A percentile compares a stretch with the other conserved stretches of the same genome.
Evolutionary conservation across 2,113 vertebrate species (phyloP).

Genomic region (Brachyhypopomus occidentalis): DNA sequence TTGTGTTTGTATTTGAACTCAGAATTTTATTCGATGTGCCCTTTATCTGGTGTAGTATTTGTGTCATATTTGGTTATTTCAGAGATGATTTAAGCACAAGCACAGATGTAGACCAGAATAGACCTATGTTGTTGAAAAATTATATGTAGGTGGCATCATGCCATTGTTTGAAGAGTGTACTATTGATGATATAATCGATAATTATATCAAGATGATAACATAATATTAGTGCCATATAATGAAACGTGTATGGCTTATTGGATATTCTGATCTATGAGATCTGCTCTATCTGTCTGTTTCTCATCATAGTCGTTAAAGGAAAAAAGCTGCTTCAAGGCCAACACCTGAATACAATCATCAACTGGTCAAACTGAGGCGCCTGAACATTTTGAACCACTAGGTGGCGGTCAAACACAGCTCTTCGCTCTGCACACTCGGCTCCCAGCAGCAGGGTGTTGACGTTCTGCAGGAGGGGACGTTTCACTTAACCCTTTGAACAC

Average conservation of each 20-base stretch:
- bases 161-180: background rate
- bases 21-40: too few relatives aligned
- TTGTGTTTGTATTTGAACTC: too few relatives aligned
- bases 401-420: constrained; percentile 83
- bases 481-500: constrained; percentile 59
- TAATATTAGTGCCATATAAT: constrained; percentile 18
- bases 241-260: background rate
- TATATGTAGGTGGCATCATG: too few relatives aligned
- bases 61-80: too few relatives aligned
- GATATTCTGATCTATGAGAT: background rate
- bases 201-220: background rate
- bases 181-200: background rate
- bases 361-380: background rate
- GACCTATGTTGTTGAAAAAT: too few relatives aligned
- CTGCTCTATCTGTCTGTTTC: constrained; percentile 1
- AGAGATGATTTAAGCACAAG: too few relatives aligned
- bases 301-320: constrained; percentile 6
- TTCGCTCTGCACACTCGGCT: constrained; percentile 10
- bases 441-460: background rate
- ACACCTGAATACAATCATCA: constrained; percentile 25
- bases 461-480: background rate
- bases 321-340: constrained; percentile 22
- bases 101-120: too few relatives aligned
- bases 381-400: constrained; percentile 65
- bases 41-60: too few relatives aligned